Conservation (phyloP, 1,140 invertebrate genomes). For the Bombus superbus region DNA sequence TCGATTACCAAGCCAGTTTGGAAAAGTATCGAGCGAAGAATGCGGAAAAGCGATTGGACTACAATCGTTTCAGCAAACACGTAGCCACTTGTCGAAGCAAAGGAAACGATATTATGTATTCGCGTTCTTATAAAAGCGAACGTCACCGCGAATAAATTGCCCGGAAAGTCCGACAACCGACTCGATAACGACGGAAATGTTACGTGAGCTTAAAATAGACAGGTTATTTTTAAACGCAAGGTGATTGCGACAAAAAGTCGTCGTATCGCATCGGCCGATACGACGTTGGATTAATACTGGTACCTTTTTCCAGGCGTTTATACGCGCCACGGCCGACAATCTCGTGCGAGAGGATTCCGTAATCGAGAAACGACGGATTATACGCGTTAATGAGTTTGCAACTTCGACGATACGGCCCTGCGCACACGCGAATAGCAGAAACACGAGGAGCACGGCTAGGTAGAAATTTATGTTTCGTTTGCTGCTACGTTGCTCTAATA, state of each 20-base stretch:
- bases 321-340: background rate
- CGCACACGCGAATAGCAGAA: background rate
- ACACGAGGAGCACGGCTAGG: background rate
- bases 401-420: background rate
- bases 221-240: conserved; percentile 36
- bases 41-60: background rate
- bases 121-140: background rate
- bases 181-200: conserved; percentile 15
- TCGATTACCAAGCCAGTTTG: too few species aligned
- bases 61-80: background rate
- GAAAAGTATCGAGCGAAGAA: background rate
- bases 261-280: background rate
- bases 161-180: background rate
- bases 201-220: conserved; percentile 38
- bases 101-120: background rate
- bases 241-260: conserved; percentile 22
- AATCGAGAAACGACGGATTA: background rate
- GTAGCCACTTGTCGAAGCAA: background rate
- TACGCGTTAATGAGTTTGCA: background rate
- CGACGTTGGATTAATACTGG: background rate
- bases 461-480: conserved; percentile 9
- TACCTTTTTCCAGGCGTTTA: background rate
- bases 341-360: too few species aligned
- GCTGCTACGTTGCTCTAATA: conserved; percentile 5
- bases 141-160: background rate